Evolutionary conservation across 2,888 invertebrate genomes (phyloP), one percentile per base, ranked within the genome.

Genomic region (Ormyrus thymus): DNA sequence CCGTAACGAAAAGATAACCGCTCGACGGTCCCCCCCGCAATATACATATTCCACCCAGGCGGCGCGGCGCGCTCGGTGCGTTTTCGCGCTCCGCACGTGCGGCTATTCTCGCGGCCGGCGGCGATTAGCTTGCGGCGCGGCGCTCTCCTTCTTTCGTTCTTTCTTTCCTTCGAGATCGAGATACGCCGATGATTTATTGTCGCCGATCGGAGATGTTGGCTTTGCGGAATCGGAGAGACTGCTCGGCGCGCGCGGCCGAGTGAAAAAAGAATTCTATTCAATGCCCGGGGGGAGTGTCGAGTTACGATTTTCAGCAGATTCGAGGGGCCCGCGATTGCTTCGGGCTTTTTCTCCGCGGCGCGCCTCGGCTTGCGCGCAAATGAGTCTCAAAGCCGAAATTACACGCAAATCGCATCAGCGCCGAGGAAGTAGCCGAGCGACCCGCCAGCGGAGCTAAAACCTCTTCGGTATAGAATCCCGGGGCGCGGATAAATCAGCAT

Each of bases 1-100:
- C 86, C 89, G 86, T 89, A 86, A 88, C 89, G 88, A 84, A 83
- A 84, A 89, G 89, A 89, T 89, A 89, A 89, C 87, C 83, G 72
- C 71, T 51, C 72, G 48, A 46, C 76, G 43, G 70, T 58, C n/a
- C n/a, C 10, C 50, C 51, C 43, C 7, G 13, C 66, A 7, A 7
- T 8, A 5, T n/a, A 10, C 29, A 58, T 11, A 58, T 45, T n/a
- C 29, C 29, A 29, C 4, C 29, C 29, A 7, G 43, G 46, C 45
- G 15, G 66, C n/a, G 48, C 43, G n/a, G 11, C 62, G 76, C 62
- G 29, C 43, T 58, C 74, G 69, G 29, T 68, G 66, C 62, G 66
- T 66, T 66, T 66, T 59, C 72, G 68, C 58, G 77, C 29, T 29
- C 29, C 62, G 29, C 79, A 76, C 79, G 79, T 79, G 79, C 61